These are phyloP conservation scores for Threskiornis aethiopicus DNA, from an alignment of 2,797 vertebrate genomes.

Conservation along the genomic window DNA sequence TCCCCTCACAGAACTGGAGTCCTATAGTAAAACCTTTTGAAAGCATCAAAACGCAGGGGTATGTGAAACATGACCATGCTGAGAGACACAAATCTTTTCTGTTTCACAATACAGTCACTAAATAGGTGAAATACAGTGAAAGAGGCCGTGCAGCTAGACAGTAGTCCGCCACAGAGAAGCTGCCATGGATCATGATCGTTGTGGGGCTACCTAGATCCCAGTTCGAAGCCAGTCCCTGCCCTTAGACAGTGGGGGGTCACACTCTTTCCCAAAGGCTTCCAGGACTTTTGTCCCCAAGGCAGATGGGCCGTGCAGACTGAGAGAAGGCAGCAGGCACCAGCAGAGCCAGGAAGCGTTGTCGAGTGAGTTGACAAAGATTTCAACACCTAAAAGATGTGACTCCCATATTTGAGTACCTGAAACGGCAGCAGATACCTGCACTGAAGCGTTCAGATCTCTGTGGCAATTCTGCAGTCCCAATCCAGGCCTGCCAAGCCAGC, in stretches of 20 bases:
- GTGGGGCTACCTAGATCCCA: not conserved
- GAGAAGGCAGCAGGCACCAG: not conserved
- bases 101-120: not conserved
- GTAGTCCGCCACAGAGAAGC: not conserved
- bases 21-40: not conserved
- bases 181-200: not conserved
- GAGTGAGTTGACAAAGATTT: not conserved
- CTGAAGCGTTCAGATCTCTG: not conserved
- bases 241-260: not conserved
- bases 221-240: not conserved
- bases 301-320: not conserved
- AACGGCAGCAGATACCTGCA: not conserved
- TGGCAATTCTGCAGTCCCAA: not conserved
- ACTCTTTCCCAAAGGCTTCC: not conserved
- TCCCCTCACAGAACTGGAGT: not conserved
- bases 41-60: not conserved
- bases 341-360: not conserved
- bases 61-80: not conserved
- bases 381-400: not conserved
- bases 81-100: not conserved
- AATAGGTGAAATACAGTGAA: not conserved
- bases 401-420: not conserved
- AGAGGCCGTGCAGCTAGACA: not conserved
- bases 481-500: not conserved
- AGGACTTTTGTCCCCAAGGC: not conserved